Conservation (phyloP, 2,888 invertebrate species). For the Trimorus sp. region DNA sequence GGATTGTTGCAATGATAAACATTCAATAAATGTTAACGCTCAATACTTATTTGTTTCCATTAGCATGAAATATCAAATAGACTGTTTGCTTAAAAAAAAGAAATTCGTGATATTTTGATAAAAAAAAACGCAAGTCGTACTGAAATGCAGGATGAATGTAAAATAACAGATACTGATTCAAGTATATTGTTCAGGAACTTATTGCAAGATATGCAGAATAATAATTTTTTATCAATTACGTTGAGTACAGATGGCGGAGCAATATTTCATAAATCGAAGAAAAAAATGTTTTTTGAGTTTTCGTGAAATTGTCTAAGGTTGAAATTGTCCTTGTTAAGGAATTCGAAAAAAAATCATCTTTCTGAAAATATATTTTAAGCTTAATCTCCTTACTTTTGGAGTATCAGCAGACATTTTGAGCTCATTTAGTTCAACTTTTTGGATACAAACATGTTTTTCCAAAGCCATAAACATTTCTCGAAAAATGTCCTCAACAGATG, state of each 20-base stretch:
- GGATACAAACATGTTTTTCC: too few species aligned
- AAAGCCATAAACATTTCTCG: too few species aligned
- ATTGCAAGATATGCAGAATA: background rate
- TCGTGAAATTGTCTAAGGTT: too few species aligned
- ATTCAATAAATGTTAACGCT: background rate
- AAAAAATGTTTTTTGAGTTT: too few species aligned
- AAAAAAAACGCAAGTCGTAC: conserved; percentile 1
- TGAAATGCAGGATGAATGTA: background rate
- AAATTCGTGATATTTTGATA: conserved; percentile 2
- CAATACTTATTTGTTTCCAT: conserved; percentile 8
- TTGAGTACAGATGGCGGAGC: conserved; percentile 13
- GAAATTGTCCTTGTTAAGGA: too few species aligned
- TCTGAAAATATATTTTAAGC: too few species aligned
- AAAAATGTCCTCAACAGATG: too few species aligned
- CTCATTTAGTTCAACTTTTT: too few species aligned
- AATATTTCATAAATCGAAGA: conserved; percentile 16
- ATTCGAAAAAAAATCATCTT: too few species aligned
- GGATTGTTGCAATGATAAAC: background rate
- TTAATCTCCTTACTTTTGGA: too few species aligned
- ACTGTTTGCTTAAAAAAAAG: conserved; percentile 8
- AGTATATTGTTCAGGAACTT: background rate
- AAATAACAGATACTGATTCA: background rate
- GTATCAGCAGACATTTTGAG: too few species aligned
- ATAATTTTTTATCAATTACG: background rate
- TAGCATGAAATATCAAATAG: conserved; percentile 11